Evolutionary conservation across 2,888 invertebrate species (phyloP).

Genomic region (Rhamphomyia laevipes): DNA sequence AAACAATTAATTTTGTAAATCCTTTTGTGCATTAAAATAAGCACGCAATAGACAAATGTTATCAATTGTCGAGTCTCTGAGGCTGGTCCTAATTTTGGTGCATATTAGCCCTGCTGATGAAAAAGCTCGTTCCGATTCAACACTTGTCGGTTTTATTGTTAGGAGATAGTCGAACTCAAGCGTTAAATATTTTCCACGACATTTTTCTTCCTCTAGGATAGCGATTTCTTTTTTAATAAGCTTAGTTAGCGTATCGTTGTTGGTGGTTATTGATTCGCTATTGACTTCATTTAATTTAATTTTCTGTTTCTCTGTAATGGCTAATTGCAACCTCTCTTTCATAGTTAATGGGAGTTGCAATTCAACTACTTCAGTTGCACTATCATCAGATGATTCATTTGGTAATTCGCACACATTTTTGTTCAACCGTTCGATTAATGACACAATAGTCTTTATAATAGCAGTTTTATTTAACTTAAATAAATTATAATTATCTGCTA

Average conservation of each 20-base stretch:
- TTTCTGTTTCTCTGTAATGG: too few relatives aligned
- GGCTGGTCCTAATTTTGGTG: neutral
- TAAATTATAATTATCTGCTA: neutral
- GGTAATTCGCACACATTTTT: neutral
- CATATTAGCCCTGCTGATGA: slow-evolving; percentile 4
- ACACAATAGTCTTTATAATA: neutral
- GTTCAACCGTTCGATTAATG: neutral
- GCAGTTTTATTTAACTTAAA: neutral
- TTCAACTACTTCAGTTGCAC: too few relatives aligned
- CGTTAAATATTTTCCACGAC: too few relatives aligned
- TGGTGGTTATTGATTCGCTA: too few relatives aligned
- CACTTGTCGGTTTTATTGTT: slow-evolving; percentile 2
- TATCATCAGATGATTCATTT: neutral
- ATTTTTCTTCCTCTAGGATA: too few relatives aligned
- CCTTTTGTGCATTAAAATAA: too few relatives aligned
- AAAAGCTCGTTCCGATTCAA: slow-evolving; percentile 6
- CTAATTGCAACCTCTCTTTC: too few relatives aligned
- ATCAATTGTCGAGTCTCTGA: neutral
- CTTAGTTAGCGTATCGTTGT: neutral
- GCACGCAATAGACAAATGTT: too few relatives aligned
- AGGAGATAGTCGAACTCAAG: too few relatives aligned
- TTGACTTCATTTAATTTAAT: too few relatives aligned
- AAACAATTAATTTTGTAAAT: too few relatives aligned
- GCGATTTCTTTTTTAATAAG: neutral
- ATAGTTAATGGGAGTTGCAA: too few relatives aligned